Evolutionary conservation across 2,888 invertebrate species (phyloP).

Genomic region (Oxystoma pomonae): DNA sequence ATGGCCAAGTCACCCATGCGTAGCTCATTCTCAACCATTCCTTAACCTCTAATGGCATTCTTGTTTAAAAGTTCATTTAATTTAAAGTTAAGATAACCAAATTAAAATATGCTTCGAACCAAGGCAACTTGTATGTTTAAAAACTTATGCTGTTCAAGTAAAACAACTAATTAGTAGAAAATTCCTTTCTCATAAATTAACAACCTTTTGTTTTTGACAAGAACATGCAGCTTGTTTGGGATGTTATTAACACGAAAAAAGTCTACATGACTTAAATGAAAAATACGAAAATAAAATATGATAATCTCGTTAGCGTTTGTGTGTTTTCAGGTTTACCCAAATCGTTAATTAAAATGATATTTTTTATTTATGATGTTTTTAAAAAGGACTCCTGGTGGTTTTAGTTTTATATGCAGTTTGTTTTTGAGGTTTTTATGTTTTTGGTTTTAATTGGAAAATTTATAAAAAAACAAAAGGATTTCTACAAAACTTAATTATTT

Average conservation of each 20-base stretch:
- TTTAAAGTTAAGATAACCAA: not conserved
- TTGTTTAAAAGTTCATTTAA: not conserved
- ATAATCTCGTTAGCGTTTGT: not conserved
- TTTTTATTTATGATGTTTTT: not conserved
- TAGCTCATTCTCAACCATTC: no score
- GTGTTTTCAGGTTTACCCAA: not conserved
- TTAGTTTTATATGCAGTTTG: no score
- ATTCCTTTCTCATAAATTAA: not conserved
- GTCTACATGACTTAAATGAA: not conserved
- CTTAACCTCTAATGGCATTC: not conserved
- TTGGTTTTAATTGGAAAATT: no score
- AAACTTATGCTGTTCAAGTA: not conserved
- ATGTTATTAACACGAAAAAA: not conserved
- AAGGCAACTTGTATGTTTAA: not conserved
- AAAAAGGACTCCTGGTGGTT: not conserved
- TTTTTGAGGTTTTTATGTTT: no score
- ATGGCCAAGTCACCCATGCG: no score
- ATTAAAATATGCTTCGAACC: not conserved
- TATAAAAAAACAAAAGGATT: no score
- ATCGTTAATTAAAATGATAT: not conserved
- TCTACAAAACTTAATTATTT: no score
- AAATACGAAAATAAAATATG: not conserved
- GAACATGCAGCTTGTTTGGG: not conserved
- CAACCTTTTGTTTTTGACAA: not conserved
- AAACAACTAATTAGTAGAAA: not conserved